Evolutionary conservation across 35 echinoderm and acorn worm genomes (phyloP).

Genomic region (Patiria miniata): DNA sequence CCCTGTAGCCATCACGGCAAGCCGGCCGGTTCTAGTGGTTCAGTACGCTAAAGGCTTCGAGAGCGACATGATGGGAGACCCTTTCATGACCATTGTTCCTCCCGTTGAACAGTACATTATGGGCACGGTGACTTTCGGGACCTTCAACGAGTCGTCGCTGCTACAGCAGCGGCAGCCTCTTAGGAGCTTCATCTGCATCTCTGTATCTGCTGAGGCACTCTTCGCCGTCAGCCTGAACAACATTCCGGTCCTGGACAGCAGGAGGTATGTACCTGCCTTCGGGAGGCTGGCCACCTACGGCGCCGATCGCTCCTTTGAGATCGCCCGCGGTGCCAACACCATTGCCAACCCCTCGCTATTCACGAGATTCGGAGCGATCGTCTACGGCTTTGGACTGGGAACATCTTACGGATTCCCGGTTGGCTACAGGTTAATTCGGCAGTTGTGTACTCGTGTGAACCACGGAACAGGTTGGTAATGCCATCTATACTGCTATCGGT

Average conservation of each 20-base stretch:
- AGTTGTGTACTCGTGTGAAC: slow-evolving; percentile 64
- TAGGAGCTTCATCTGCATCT: slow-evolving; percentile 52
- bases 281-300: slow-evolving; percentile 53
- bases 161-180: slow-evolving; percentile 15
- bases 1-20: slow-evolving; percentile 57
- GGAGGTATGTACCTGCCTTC: slow-evolving; percentile 17
- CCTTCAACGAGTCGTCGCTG: slow-evolving; percentile 52
- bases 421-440: slow-evolving; percentile 64
- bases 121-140: slow-evolving; percentile 81
- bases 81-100: slow-evolving; percentile 74
- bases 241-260: slow-evolving; percentile 43
- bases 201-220: slow-evolving; percentile 67
- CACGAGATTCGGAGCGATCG: slow-evolving; percentile 57
- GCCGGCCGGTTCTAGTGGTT: slow-evolving; percentile 74
- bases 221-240: slow-evolving; percentile 56
- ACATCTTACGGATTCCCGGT: slow-evolving; percentile 75
- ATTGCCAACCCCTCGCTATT: slow-evolving; percentile 50
- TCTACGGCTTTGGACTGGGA: slow-evolving; percentile 66
- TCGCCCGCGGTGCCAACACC: slow-evolving; percentile 47
- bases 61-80: slow-evolving; percentile 71
- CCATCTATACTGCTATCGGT: too few relatives aligned
- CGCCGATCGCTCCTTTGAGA: slow-evolving; percentile 53
- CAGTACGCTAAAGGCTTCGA: slow-evolving; percentile 87
- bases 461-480: slow-evolving; percentile 65
- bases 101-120: slow-evolving; percentile 85